These are phyloP conservation scores for Drosophila tristis DNA, from an alignment of 1,140 invertebrate species.

Conservation along the genomic window DNA sequence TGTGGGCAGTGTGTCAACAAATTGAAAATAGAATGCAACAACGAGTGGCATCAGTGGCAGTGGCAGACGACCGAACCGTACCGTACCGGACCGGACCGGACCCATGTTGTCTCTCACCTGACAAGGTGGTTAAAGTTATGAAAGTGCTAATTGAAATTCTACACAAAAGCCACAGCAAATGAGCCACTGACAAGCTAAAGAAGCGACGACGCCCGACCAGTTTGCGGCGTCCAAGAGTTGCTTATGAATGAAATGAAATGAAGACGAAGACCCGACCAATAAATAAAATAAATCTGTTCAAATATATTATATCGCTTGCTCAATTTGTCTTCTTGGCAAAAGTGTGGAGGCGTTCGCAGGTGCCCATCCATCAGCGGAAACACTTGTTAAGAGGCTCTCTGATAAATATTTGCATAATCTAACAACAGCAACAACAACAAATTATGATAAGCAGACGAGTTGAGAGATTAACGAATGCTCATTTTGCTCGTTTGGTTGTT, in stretches of 20 bases:
- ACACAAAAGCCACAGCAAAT: slow-evolving; percentile 48
- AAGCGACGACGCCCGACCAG: slow-evolving; percentile 29
- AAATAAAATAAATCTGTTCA: slow-evolving; percentile 69
- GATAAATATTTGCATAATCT: slow-evolving; percentile 53
- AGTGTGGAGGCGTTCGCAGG: slow-evolving; percentile 43
- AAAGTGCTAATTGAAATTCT: slow-evolving; percentile 70
- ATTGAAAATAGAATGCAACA: slow-evolving; percentile 66
- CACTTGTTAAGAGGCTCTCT: slow-evolving; percentile 40
- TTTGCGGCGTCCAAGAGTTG: slow-evolving; percentile 44
- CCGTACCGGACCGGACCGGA: neutral
- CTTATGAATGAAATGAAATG: slow-evolving; percentile 49
- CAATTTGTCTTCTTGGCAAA: slow-evolving; percentile 59
- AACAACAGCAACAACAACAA: slow-evolving; percentile 5
- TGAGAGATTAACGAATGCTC: slow-evolving; percentile 61
- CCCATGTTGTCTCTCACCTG: slow-evolving; percentile 32
- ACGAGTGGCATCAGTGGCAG: slow-evolving; percentile 32
- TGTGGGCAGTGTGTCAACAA: slow-evolving; percentile 53
- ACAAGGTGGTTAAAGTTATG: slow-evolving; percentile 50
- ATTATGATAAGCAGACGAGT: slow-evolving; percentile 57
- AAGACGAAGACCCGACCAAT: slow-evolving; percentile 40
- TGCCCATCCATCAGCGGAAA: slow-evolving; percentile 58
- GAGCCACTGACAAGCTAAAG: slow-evolving; percentile 32
- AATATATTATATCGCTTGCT: slow-evolving; percentile 55
- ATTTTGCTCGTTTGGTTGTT: slow-evolving; percentile 28
- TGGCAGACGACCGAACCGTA: slow-evolving; percentile 16